Base-by-base conservation (phyloP, 2,888 invertebrate genomes). In the Folsomia manolachei region DNA sequence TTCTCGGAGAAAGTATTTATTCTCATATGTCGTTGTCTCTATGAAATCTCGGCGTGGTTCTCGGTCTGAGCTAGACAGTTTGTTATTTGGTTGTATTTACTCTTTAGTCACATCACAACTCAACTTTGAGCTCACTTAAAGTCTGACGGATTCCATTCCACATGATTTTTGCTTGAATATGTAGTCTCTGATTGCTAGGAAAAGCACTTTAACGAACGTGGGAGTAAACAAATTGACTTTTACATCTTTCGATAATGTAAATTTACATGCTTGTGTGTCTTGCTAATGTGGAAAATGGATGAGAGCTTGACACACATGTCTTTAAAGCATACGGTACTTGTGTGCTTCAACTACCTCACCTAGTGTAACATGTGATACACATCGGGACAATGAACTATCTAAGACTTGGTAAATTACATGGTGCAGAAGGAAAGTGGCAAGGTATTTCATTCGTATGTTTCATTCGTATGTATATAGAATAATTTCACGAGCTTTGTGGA, bases 131-230 rank as follows among this genome's bases (percentile, higher is more conserved):
- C 56, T 19, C 56, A 56, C 56, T 56, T 56, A 56, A 56, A 19
- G 11, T 56, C 56, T 56, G 56, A 56, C 56, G n/a, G 56, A 56
- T 21, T 56, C 21, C n/a, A 56, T 56, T 56, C 56, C 56, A 56
- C 56, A 14, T 56, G 56, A 21, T n/a, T n/a, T n/a, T n/a, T n/a
- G n/a, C n/a, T 7, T 19, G 56, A 7, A 56, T 56, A 56, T 19
- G 21, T 56, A 56, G n/a, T 56, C 56, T 21, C 56, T 56, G 56
- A 56, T 56, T 56, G 56, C 7, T 4, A 56, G 19, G n/a, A n/a
- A 56, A 56, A 56, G 21, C 56, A 56, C 21, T 18, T 56, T 19
- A 56, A 56, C 56, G 19, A 7, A 39, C 39, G 14, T n/a, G n/a
- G n/a, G n/a, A 39, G 39, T 39, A 39, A 39, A 39, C 14, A 39